A percentile compares a stretch with the other conserved stretches of the same genome.
These are phyloP conservation scores for Stegostoma tigrinum DNA, from an alignment of 2,113 vertebrate species.

Conservation along the genomic window DNA sequence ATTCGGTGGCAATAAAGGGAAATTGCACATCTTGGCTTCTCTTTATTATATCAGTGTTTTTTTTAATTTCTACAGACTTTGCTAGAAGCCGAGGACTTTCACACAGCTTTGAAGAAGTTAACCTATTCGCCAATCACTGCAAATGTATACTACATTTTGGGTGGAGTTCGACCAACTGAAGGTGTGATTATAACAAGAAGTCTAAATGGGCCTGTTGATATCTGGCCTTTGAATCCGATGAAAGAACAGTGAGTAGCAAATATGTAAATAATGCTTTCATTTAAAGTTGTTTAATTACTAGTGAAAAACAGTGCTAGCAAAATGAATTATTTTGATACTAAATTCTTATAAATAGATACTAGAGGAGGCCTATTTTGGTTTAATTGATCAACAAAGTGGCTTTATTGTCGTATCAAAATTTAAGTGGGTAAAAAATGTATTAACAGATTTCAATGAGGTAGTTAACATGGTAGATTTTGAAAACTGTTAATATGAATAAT, in stretches of 20 bases:
- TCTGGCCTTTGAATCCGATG: slow-evolving; percentile 77
- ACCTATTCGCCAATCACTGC: slow-evolving; percentile 75
- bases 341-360: neutral
- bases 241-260: slow-evolving; percentile 63
- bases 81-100: slow-evolving; percentile 64
- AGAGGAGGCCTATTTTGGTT: neutral
- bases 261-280: neutral
- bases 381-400: neutral
- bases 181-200: slow-evolving; percentile 82
- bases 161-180: slow-evolving; percentile 61
- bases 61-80: slow-evolving; percentile 50
- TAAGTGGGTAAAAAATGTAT: neutral
- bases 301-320: neutral
- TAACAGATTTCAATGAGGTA: neutral
- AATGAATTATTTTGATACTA: neutral
- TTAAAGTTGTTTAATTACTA: neutral
- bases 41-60: neutral
- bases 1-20: neutral
- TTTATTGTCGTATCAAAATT: neutral
- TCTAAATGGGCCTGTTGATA: slow-evolving; percentile 66
- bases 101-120: slow-evolving; percentile 67
- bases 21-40: neutral
- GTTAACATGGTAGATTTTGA: neutral
- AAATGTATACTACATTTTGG: slow-evolving; percentile 85
- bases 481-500: neutral